Base-by-base conservation (phyloP, 2,797 vertebrate species). In the Pempheris klunzingeri region DNA sequence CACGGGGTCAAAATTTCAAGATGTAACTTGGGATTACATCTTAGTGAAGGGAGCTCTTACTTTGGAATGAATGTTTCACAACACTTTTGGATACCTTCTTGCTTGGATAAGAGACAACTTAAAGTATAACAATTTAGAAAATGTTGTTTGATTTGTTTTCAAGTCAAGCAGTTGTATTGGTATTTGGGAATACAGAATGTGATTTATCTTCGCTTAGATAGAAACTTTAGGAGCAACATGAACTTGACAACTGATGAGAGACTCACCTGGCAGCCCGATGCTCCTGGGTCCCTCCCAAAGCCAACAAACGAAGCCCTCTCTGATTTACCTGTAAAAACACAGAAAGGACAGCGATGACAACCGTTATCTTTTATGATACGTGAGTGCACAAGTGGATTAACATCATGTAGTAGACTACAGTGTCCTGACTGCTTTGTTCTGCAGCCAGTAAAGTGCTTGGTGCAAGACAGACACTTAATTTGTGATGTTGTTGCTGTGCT, bases 181-280 rank as follows among this genome's bases (percentile, higher is more conserved):
- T 36, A 44, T 26, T n/a, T 3, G 38, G 18, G 34, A 70, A 34
- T 36, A 7, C 10, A 55, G 15, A 3, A 49, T 15, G 18, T 54
- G 7, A 71, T 62, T 32, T 38, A 50, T 2, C 2, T 61, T 15
- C 55, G 10, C 47, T 53, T 49, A 38, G 32, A 76, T 12, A 12
- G 22, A 15, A 30, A 46, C n/a, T 6, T n/a, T 53, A 7, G 32
- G 55, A 47, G 46, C 36, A 57, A 62, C 15, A 59, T 61, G 10
- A 46, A 58, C 24, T 41, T 52, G 24, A 39, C 32, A 58, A 38
- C 20, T 28, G 39, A 77, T 74, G 43, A 49, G 32, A 73, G 71
- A 94, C 95, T 96, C 95, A 99, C 98, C 91, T 98, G 97, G 89
- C 97, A 96, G 86, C 95, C 96, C 72, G 97, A 93, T 79, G 97